phyloP scores from a whole-genome alignment of 2,113 vertebrate genomes.

The Neoarius graeffei region DNA sequence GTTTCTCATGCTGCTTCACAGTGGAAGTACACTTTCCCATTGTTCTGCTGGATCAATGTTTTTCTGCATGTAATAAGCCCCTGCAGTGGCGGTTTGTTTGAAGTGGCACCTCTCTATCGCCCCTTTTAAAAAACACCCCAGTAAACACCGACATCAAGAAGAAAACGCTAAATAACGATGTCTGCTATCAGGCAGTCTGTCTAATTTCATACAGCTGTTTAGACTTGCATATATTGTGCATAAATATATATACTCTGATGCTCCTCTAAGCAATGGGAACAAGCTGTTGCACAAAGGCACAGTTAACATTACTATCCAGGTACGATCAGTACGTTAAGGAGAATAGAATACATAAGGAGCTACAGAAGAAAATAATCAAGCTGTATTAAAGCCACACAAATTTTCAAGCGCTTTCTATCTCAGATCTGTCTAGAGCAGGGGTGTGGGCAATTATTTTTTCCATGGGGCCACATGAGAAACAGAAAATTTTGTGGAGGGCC shows the following conservation, averaged over 20 bases:
- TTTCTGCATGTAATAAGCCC: neutral
- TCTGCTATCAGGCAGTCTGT: constrained; percentile 14
- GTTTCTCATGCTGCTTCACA: neutral
- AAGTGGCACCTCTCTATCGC: constrained; percentile 1
- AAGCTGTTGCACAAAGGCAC: neutral
- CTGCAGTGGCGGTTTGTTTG: constrained; percentile 3
- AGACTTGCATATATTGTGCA: neutral
- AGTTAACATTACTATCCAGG: neutral
- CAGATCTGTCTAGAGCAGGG: neutral
- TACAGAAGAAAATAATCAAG: neutral
- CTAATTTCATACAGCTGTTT: neutral
- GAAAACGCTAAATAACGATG: neutral
- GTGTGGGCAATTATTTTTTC: no score
- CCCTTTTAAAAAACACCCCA: neutral
- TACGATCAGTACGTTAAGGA: neutral
- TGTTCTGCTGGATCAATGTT: constrained; percentile 24
- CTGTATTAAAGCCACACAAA: neutral
- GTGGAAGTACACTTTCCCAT: neutral
- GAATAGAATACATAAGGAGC: neutral
- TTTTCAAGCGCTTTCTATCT: neutral
- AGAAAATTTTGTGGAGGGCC: no score
- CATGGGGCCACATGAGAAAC: no score
- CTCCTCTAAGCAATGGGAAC: neutral
- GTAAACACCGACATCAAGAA: constrained; percentile 2
- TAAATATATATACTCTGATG: neutral